phyloP scores from a whole-genome alignment of 1,140 invertebrate genomes.

The Sesamia nonagrioides region DNA sequence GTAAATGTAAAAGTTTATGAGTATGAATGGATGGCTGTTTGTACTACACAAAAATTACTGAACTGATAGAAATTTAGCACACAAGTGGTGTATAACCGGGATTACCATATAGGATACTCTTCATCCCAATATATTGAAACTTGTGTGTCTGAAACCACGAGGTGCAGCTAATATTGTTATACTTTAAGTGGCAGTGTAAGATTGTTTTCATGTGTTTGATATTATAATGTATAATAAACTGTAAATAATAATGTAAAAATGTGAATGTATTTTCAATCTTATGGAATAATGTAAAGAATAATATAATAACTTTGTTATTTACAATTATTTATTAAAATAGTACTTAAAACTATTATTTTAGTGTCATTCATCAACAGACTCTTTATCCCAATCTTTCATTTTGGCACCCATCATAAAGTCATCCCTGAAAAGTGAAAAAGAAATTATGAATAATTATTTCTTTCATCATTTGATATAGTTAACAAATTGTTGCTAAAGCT shows the following conservation, averaged over 20 bases:
- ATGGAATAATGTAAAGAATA: constrained; percentile 22
- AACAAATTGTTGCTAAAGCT: neutral
- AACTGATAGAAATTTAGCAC: too few relatives aligned
- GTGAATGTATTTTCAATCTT: neutral
- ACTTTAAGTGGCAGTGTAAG: too few relatives aligned
- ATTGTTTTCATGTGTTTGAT: neutral
- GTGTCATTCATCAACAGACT: constrained; percentile 85
- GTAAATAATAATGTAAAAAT: neutral
- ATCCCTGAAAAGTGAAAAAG: constrained; percentile 90
- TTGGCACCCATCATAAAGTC: constrained; percentile 96
- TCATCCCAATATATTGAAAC: too few relatives aligned
- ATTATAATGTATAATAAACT: neutral
- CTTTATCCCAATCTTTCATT: constrained; percentile 97
- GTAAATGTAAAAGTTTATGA: too few relatives aligned
- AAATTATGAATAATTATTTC: neutral
- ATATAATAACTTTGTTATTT: constrained; percentile 27
- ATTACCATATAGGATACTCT: too few relatives aligned
- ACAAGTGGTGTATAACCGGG: too few relatives aligned
- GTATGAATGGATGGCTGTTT: too few relatives aligned
- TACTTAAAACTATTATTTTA: constrained; percentile 16
- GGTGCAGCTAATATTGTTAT: too few relatives aligned
- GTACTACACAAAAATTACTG: too few relatives aligned
- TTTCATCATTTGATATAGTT: too few relatives aligned
- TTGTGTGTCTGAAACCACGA: too few relatives aligned
- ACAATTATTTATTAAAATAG: constrained; percentile 40